Conservation (phyloP, 2,797 vertebrate species). For the Microchirus variegatus region DNA sequence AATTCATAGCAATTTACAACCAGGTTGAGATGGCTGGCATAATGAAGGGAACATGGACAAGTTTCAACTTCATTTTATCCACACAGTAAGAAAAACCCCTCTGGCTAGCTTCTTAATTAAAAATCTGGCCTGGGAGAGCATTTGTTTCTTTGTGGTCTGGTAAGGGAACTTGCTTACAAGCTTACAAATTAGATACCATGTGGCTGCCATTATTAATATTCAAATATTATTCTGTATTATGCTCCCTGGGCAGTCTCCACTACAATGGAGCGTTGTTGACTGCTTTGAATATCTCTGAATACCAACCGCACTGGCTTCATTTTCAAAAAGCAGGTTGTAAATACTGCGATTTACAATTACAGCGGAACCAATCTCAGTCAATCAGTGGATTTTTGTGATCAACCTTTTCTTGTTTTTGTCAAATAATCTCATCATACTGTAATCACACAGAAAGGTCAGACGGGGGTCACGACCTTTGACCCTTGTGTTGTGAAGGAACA, state of each 20-base stretch:
- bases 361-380: no score
- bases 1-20: conserved; percentile 35
- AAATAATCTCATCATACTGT: no score
- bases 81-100: conserved; percentile 51
- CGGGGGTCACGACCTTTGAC: no score
- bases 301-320: no score
- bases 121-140: conserved; percentile 52
- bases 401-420: no score
- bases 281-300: conserved; percentile 35
- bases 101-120: conserved; percentile 66
- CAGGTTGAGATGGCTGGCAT: conserved; percentile 30
- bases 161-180: conserved; percentile 52
- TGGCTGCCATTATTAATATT: conserved; percentile 55
- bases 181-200: conserved; percentile 48
- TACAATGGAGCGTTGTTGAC: conserved; percentile 2
- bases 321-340: no score
- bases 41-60: conserved; percentile 50
- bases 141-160: conserved; percentile 26
- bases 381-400: no score
- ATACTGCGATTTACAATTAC: no score
- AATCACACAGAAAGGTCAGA: no score
- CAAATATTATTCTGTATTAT: conserved; percentile 32
- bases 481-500: no score
- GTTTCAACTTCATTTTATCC: conserved; percentile 60
- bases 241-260: conserved; percentile 27